Base-by-base conservation (phyloP, 2,113 vertebrate species). In the Grammomys surdaster region DNA sequence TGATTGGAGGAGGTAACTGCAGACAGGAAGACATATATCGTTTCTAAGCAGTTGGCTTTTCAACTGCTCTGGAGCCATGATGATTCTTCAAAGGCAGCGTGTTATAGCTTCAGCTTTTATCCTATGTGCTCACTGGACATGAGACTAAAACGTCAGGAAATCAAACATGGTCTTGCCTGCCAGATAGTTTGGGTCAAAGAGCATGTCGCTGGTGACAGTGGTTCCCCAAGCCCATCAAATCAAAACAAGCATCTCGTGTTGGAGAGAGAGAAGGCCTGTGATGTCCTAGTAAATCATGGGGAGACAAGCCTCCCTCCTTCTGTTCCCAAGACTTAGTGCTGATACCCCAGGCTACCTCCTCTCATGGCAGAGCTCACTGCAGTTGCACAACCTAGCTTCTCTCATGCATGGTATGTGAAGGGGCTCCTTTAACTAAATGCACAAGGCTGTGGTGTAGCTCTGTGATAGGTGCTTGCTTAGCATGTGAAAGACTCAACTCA, bases 71-170 rank as follows among this genome's bases (percentile, higher is more conserved):
- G 89, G 51, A 88, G 63, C 95, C 48, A 76, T 93, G 56, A 90
- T 69, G 65, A 26, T 95, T 90, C 95, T 93, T 81, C 90, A 90
- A 96, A 96, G 56, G 73, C 40, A 82, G 26, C 80, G 1, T 69
- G 76, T 77, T 90, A n/a, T 90, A 70, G 89, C 69, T 89, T 97
- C 89, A 80, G 43, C 73, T 94, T 90, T 96, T 92, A 91, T 92
- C 69, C 91, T 88, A 56, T 69, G 48, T 70, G 65, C 93, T 96
- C 95, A 65, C 84, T 85, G 63, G 48, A 31, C 89, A 40, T 51
- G 86, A 91, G 86, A 63, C 86, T 31, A 70, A 46, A 91, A 94
- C 43, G 78, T 46, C 78, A 82, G 81, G 90, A 75, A 90, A 75
- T 90, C 72, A 28, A 65, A 46, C 88, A 24, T 43, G 80, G 33